A percentile compares a stretch with the other conserved stretches of the same genome.
phyloP scores from a whole-genome alignment of 2,888 invertebrate species.

The Seira musarum region DNA sequence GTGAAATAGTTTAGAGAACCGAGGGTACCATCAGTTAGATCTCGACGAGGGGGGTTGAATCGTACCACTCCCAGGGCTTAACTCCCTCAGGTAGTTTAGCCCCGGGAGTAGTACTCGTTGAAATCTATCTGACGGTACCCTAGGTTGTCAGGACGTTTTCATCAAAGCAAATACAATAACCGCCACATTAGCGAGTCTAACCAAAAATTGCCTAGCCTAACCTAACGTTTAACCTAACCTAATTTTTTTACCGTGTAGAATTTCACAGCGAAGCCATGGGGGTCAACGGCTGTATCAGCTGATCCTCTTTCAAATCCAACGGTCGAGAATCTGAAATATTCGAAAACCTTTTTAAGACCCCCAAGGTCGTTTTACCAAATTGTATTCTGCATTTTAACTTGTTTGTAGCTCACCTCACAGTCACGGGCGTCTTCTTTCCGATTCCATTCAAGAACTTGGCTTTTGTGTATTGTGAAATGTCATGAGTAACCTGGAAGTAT shows the following conservation, averaged over 20 bases:
- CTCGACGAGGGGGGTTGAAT: too few species aligned
- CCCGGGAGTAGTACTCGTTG: too few species aligned
- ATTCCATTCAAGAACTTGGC: conserved; percentile 35
- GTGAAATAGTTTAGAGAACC: too few species aligned
- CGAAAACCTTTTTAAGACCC: neutral
- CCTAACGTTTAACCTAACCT: too few species aligned
- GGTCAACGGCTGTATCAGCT: conserved; percentile 36
- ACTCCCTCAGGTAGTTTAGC: too few species aligned
- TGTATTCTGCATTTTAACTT: neutral
- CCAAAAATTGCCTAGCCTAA: too few species aligned
- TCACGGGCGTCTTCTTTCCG: conserved; percentile 29
- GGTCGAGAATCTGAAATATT: neutral
- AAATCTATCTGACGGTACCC: too few species aligned
- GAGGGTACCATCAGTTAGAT: too few species aligned
- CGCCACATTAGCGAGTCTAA: too few species aligned
- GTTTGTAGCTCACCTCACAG: neutral
- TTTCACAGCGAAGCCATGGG: conserved; percentile 86
- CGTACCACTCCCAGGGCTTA: too few species aligned
- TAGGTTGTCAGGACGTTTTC: too few species aligned
- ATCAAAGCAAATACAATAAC: too few species aligned
- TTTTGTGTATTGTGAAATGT: conserved; percentile 43
- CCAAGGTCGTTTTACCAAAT: neutral
- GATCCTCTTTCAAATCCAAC: neutral
- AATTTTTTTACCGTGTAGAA: conserved; percentile 96
- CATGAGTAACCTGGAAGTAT: conserved; percentile 37